phyloP scores from a whole-genome alignment of 2,797 vertebrate genomes.

The Xiphophorus birchmanni region DNA sequence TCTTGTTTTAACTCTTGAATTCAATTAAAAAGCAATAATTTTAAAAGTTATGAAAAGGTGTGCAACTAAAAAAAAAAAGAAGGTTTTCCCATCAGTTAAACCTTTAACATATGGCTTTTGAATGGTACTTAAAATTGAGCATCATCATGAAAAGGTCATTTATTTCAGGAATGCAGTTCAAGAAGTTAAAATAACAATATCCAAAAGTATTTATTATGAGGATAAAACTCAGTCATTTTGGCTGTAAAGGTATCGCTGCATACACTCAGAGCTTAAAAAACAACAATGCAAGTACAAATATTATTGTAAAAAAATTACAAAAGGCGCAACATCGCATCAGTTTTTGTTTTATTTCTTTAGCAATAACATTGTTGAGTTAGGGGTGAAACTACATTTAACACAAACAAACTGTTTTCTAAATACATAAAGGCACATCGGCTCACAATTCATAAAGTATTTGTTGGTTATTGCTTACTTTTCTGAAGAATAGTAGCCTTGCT shows the following conservation, averaged over 20 bases:
- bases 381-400: neutral
- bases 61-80: neutral
- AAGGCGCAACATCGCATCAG: neutral
- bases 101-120: neutral
- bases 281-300: neutral
- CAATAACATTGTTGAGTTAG: neutral
- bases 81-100: neutral
- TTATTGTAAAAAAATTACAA: neutral
- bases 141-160: neutral
- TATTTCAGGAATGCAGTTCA: neutral
- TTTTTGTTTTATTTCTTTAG: neutral
- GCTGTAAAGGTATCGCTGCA: neutral
- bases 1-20: neutral
- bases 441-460: neutral
- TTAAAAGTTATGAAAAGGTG: neutral
- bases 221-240: neutral
- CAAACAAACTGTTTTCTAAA: neutral
- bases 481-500: constrained; percentile 96
- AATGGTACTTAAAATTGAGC: neutral
- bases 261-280: neutral
- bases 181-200: neutral
- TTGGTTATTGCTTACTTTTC: constrained; percentile 86
- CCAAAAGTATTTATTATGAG: neutral
- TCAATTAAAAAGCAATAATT: no score
- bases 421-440: neutral